A percentile compares a stretch with the other conserved stretches of the same genome.
Conservation (phyloP, 2,797 vertebrate species). For the Passerculus sandwichensis region DNA sequence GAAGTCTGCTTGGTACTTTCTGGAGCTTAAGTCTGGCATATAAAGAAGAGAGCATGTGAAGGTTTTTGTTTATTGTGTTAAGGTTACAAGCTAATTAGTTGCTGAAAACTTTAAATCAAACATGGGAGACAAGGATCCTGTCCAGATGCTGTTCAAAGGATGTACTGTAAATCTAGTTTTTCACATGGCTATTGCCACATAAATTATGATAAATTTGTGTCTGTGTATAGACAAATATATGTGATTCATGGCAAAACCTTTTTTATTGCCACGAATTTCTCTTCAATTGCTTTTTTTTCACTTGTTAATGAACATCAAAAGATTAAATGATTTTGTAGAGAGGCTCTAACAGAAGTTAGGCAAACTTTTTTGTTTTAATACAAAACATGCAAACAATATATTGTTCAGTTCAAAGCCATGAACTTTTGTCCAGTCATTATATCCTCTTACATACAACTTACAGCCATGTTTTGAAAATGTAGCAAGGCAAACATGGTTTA, state of each 20-base stretch:
- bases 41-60: neutral
- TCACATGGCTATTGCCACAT: neutral
- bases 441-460: neutral
- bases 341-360: neutral
- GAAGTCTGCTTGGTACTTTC: neutral
- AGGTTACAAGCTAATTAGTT: neutral
- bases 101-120: neutral
- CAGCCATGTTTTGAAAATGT: conserved; percentile 19
- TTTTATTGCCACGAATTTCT: neutral
- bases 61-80: neutral
- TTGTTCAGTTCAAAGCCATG: neutral
- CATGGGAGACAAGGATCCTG: neutral
- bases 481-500: conserved; percentile 27
- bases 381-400: neutral
- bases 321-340: neutral
- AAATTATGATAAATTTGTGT: neutral
- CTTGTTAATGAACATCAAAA: neutral
- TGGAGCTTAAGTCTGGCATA: neutral
- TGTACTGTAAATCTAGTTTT: neutral
- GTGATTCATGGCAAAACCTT: neutral
- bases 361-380: neutral
- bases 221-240: neutral
- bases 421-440: too few relatives aligned
- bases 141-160: neutral
- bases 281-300: neutral